Percentiles rank a stretch among this genome's conserved stretches.
phyloP scores from a whole-genome alignment of 2,888 invertebrate species.

The Vesta saturnalis region DNA sequence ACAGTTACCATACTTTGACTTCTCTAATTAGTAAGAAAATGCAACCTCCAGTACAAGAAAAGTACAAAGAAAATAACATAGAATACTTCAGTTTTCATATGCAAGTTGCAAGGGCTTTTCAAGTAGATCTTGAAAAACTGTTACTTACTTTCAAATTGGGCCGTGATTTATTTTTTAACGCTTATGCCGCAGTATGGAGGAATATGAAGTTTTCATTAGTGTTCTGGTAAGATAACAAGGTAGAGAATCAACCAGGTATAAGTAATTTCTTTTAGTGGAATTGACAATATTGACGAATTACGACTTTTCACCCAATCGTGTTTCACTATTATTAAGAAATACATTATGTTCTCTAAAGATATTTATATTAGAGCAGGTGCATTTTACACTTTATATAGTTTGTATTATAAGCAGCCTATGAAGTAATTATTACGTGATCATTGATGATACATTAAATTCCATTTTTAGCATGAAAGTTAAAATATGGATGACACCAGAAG shows the following conservation, averaged over 20 bases:
- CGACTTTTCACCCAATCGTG: conserved; percentile 48
- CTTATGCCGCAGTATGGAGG: conserved; percentile 51
- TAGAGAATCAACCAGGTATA: neutral
- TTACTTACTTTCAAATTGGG: conserved; percentile 47
- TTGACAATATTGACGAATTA: conserved; percentile 43
- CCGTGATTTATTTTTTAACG: conserved; percentile 44
- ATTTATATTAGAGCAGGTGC: conserved; percentile 51
- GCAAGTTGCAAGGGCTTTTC: conserved; percentile 43
- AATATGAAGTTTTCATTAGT: conserved; percentile 48
- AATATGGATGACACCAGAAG: conserved; percentile 51
- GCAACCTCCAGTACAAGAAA: neutral
- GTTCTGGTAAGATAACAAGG: conserved; percentile 48
- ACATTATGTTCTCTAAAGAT: conserved; percentile 45
- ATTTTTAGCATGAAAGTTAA: conserved; percentile 48
- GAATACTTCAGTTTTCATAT: conserved; percentile 6
- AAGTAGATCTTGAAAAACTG: conserved; percentile 51
- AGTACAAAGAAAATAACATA: neutral
- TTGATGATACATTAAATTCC: neutral
- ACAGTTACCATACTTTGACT: no score
- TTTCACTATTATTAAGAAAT: conserved; percentile 50
- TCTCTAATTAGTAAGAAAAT: no score
- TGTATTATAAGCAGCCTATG: conserved; percentile 56
- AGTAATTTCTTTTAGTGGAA: conserved; percentile 46
- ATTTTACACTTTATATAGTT: conserved; percentile 53
- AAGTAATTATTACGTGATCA: conserved; percentile 44